Percentiles rank a stretch among this genome's conserved stretches.
Evolutionary conservation across 2,113 vertebrate species (phyloP).

Genomic region (Gila orcuttii): DNA sequence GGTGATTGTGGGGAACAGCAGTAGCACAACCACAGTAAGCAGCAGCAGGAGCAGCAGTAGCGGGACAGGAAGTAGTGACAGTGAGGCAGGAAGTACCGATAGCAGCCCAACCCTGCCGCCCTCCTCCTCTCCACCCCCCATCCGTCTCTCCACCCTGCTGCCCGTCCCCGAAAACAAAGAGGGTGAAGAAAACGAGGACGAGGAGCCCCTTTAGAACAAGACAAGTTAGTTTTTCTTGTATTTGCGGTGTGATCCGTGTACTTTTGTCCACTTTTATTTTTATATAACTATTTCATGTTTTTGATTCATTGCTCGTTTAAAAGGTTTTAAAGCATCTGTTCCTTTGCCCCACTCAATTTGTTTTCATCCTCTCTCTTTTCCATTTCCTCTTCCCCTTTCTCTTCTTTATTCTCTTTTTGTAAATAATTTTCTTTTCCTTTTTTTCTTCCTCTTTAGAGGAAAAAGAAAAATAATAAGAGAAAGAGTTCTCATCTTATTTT

Average conservation of each 20-base stretch:
- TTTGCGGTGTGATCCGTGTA: constrained; percentile 23
- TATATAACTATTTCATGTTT: constrained; percentile 37
- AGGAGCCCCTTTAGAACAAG: constrained; percentile 66
- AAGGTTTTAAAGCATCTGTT: constrained; percentile 41
- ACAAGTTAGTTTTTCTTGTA: neutral
- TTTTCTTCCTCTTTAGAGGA: neutral
- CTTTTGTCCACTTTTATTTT: constrained; percentile 46
- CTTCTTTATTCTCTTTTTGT: neutral
- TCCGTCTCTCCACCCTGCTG: constrained; percentile 59
- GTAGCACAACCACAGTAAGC: constrained; percentile 32
- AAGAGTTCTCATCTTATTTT: neutral
- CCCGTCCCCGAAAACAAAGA: constrained; percentile 51
- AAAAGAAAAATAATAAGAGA: neutral
- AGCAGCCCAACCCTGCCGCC: constrained; percentile 60
- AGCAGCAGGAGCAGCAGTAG: constrained; percentile 33
- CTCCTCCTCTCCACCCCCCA: constrained; percentile 53
- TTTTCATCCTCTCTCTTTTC: constrained; percentile 19
- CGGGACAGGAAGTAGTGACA: constrained; percentile 39
- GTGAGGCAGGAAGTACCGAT: constrained; percentile 38
- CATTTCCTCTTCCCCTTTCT: no score
- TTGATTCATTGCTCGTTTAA: constrained; percentile 59
- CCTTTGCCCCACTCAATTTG: constrained; percentile 44
- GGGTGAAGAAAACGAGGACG: constrained; percentile 68
- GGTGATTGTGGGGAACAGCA: constrained; percentile 49
- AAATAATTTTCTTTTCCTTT: neutral